phyloP scores from a whole-genome alignment of 2,797 vertebrate genomes.

The Peromyscus attwateri region DNA sequence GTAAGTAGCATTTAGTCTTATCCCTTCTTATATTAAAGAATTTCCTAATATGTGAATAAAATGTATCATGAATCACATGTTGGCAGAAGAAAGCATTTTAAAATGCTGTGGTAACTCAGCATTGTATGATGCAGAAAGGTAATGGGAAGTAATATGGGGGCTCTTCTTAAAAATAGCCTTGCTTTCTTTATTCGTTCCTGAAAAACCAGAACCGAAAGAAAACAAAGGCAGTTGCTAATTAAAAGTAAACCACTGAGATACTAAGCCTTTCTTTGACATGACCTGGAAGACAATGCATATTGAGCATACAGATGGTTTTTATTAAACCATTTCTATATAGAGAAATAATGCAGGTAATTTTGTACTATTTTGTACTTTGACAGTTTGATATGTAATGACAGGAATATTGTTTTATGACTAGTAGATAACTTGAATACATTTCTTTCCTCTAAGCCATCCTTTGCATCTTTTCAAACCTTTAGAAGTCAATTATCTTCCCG shows the following conservation, averaged over 20 bases:
- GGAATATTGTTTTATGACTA: constrained; percentile 20
- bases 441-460: neutral
- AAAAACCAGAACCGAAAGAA: neutral
- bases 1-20: neutral
- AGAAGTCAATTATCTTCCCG: neutral
- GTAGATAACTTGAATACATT: neutral
- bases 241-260: neutral
- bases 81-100: neutral
- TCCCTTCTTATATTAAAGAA: neutral
- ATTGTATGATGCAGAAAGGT: neutral
- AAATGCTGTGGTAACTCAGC: neutral
- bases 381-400: constrained; percentile 47
- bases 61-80: neutral
- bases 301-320: constrained; percentile 52
- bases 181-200: constrained; percentile 31
- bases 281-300: constrained; percentile 37
- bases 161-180: constrained; percentile 38
- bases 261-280: neutral
- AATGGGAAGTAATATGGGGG: neutral
- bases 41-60: neutral
- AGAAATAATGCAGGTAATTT: constrained; percentile 59
- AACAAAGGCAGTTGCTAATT: neutral
- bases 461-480: neutral
- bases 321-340: constrained; percentile 51
- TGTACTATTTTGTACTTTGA: constrained; percentile 64